These are phyloP conservation scores for Haliclona indistincta DNA, from an alignment of 37 sponge, comb jelly and placozoan species.

Conservation along the genomic window DNA sequence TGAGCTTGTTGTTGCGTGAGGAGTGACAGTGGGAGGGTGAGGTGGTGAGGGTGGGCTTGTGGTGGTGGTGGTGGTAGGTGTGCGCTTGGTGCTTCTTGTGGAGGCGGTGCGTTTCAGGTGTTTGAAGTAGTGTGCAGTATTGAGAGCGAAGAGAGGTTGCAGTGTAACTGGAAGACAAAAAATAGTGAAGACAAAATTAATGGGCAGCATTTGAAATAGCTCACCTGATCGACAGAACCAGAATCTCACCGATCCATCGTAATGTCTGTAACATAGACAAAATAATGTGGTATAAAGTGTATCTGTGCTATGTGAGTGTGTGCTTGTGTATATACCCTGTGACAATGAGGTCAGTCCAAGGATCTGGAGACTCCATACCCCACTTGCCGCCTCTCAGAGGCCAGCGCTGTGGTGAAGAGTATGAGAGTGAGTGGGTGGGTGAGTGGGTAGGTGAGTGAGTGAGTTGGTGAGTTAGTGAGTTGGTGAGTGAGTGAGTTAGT, in stretches of 20 bases:
- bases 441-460: no score
- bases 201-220: background rate
- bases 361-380: slow-evolving; percentile 44
- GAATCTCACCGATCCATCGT: slow-evolving; percentile 56
- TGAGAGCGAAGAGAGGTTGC: slow-evolving; percentile 52
- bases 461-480: no score
- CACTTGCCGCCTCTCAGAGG: slow-evolving; percentile 73
- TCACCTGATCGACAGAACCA: slow-evolving; percentile 66
- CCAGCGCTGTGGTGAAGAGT: slow-evolving; percentile 38
- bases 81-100: slow-evolving; percentile 1
- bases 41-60: no score
- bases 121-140: slow-evolving; percentile 43
- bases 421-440: no score
- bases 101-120: no score
- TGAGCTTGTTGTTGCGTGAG: no score
- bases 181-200: background rate
- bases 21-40: no score
- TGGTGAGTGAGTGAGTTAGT: no score
- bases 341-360: slow-evolving; percentile 53
- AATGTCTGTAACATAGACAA: slow-evolving; percentile 22
- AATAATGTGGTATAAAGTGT: background rate
- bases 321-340: slow-evolving; percentile 40
- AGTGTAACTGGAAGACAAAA: slow-evolving; percentile 27
- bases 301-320: background rate
- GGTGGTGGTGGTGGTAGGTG: background rate